Conservation (phyloP, 2,113 vertebrate genomes). For the Aspiorhynchus laticeps region DNA sequence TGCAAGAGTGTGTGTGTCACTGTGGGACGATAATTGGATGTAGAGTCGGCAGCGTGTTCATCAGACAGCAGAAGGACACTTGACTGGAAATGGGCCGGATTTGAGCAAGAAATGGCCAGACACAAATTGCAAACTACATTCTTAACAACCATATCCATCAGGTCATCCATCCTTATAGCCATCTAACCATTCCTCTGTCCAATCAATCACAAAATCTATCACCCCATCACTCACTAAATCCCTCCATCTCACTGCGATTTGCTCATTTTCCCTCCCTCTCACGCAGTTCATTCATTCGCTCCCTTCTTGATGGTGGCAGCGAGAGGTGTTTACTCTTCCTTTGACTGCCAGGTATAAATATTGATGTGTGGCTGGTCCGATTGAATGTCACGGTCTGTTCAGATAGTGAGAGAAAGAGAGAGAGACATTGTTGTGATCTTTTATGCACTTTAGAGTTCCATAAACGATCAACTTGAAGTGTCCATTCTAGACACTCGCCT, state of each 20-base stretch:
- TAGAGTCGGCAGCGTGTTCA: constrained; percentile 3
- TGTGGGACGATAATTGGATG: constrained; percentile 23
- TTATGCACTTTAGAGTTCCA: constrained; percentile 26
- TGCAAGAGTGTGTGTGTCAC: neutral
- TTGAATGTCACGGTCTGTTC: constrained; percentile 26
- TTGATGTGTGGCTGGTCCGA: constrained; percentile 38
- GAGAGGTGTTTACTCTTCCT: constrained; percentile 40
- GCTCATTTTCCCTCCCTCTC: constrained; percentile 37
- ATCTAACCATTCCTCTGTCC: constrained; percentile 5
- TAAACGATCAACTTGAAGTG: constrained; percentile 28
- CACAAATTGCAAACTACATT: constrained; percentile 41
- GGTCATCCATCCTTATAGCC: constrained; percentile 17
- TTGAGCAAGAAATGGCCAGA: constrained; percentile 21
- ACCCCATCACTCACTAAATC: constrained; percentile 45
- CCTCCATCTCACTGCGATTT: constrained; percentile 35
- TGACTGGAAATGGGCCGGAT: constrained; percentile 18
- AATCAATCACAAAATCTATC: constrained; percentile 37
- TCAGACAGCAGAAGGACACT: constrained; percentile 1
- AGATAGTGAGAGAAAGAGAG: constrained; percentile 1
- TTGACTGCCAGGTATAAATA: constrained; percentile 48
- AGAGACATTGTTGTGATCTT: constrained; percentile 16
- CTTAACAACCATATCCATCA: constrained; percentile 41
- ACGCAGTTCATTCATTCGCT: constrained; percentile 39
- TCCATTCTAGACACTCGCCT: constrained; percentile 4
- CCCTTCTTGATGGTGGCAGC: constrained; percentile 17